Percentiles rank a stretch among this genome's conserved stretches.
Conservation (phyloP, 2,113 vertebrate genomes). For the Forbesichthys agassizii region DNA sequence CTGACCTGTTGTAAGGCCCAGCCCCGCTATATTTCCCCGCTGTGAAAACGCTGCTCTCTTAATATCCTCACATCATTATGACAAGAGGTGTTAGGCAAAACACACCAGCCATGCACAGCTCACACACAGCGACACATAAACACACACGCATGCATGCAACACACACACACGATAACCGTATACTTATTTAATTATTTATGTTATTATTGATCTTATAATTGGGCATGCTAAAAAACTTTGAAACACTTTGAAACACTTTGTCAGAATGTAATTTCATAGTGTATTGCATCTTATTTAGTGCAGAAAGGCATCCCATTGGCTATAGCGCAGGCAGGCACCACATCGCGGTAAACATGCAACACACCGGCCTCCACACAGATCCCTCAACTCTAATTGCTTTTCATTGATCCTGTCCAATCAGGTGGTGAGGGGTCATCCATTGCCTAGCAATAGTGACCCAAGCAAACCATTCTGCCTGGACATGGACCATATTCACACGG, state of each 20-base stretch:
- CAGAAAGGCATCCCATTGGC: neutral
- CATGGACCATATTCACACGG: too few species aligned
- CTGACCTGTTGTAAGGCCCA: conserved; percentile 65
- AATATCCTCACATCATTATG: conserved; percentile 70
- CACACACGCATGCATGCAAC: conserved; percentile 14
- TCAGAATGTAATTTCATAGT: neutral
- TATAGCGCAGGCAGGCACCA: conserved; percentile 30
- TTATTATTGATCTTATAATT: neutral
- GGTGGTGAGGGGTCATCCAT: conserved; percentile 71
- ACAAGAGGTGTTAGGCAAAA: conserved; percentile 67
- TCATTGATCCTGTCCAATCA: conserved; percentile 79
- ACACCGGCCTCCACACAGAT: conserved; percentile 26
- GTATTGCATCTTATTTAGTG: conserved; percentile 16
- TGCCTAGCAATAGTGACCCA: conserved; percentile 44
- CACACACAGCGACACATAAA: conserved; percentile 30
- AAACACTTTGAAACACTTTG: too few species aligned
- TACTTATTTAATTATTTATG: neutral
- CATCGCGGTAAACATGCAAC: conserved; percentile 8
- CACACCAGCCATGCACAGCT: conserved; percentile 43
- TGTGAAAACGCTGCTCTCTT: conserved; percentile 64
- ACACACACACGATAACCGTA: neutral
- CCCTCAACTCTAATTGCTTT: conserved; percentile 75
- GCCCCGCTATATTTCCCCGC: conserved; percentile 56
- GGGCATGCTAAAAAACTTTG: too few species aligned
- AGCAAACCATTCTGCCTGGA: conserved; percentile 34